phyloP scores from a whole-genome alignment of 2,888 invertebrate species.

The Pristionchus entomophagus region DNA sequence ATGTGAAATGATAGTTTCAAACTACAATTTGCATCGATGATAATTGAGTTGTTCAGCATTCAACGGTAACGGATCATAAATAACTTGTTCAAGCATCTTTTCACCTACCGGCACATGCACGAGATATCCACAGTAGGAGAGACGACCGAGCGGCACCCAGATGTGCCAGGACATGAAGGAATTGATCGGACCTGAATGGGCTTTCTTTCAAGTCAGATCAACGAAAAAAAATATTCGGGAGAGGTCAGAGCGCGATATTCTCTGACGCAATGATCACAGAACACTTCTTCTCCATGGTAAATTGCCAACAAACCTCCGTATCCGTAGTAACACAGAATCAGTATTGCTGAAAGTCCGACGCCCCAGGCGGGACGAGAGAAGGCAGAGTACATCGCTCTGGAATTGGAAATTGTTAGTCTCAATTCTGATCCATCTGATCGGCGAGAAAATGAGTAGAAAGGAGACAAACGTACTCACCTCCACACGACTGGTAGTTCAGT shows the following conservation, averaged over 20 bases:
- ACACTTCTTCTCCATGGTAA: background rate
- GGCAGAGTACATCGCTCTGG: constrained; percentile 28
- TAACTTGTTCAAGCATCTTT: background rate
- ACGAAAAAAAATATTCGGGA: background rate
- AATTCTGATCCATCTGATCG: background rate
- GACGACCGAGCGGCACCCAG: constrained; percentile 58
- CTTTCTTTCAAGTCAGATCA: background rate
- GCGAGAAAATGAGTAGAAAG: background rate
- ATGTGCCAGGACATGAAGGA: constrained; percentile 56
- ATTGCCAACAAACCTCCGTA: constrained; percentile 6
- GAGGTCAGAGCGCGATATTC: background rate
- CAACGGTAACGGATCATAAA: no score
- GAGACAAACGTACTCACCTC: background rate
- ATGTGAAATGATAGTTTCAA: no score
- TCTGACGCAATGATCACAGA: no score
- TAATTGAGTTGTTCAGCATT: background rate
- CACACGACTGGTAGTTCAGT: background rate
- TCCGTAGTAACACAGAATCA: constrained; percentile 14
- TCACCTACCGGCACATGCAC: constrained; percentile 49
- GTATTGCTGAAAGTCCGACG: background rate
- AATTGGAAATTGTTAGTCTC: background rate
- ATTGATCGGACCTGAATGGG: constrained; percentile 54
- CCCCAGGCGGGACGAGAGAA: constrained; percentile 13
- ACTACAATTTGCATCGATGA: no score
- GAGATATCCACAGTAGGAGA: constrained; percentile 55